Percentiles rank a stretch among this genome's conserved stretches.
Conservation (phyloP, 2,113 vertebrate species). For the Emydura subglobosa region DNA sequence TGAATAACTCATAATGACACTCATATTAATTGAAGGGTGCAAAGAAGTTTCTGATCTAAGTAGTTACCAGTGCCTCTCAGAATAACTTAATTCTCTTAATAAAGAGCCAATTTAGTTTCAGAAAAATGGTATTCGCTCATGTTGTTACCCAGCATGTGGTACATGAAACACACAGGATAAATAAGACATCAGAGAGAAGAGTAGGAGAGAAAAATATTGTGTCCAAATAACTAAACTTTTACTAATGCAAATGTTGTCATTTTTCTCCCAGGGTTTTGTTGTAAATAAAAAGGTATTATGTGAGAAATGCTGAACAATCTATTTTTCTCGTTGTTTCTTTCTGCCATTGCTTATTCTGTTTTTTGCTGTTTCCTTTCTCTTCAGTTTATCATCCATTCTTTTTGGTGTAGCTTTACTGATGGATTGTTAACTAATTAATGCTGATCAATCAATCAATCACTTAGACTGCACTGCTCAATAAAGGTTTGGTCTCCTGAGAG, state of each 20-base stretch:
- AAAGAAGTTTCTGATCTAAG: not conserved
- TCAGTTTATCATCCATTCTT: not conserved
- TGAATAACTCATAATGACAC: not conserved
- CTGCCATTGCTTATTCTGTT: not conserved
- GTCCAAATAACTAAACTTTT: not conserved
- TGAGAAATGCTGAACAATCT: not conserved
- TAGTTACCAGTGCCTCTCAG: not conserved
- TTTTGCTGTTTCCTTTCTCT: not conserved
- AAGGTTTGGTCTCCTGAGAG: not conserved
- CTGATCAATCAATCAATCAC: not conserved
- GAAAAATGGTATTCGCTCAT: not conserved
- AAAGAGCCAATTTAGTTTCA: not conserved
- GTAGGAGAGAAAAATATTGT: not conserved
- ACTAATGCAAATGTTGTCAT: not conserved
- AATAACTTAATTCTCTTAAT: not conserved
- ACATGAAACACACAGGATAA: not conserved
- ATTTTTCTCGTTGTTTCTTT: not conserved
- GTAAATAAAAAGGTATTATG: not conserved
- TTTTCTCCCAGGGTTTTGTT: not conserved
- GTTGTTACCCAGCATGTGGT: not conserved
- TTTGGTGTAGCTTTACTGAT: not conserved
- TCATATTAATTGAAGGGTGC: not conserved
- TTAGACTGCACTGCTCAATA: not conserved
- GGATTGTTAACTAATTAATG: not conserved
- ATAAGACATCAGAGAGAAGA: not conserved